Evolutionary conservation across 2,797 vertebrate species (phyloP), one percentile per base, ranked within the genome.

Genomic region (Clarias fuscus): DNA sequence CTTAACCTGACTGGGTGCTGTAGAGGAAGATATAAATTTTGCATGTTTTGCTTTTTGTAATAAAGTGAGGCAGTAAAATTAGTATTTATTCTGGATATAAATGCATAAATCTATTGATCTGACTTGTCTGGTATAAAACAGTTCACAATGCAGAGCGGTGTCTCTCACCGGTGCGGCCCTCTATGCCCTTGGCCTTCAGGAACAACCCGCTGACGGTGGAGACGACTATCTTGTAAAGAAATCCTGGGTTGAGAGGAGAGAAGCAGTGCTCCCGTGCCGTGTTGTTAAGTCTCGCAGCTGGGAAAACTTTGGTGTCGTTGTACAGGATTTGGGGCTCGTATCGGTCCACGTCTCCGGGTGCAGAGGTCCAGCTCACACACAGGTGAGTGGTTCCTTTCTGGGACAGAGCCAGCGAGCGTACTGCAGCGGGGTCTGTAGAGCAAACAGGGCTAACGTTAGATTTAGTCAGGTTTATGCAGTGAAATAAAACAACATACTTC

Each of bases 181-280:
- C 96, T 8, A 96, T 95, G 92, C 96, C 96, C 93, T 96, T 94
- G 7, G 97, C 92, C 18, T 94, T 94, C 85, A 98, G 97, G 71
- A 95, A 93, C 1, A 95, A 92, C 10, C 98, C 98, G 82, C 97
- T 99, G 93, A 98, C 95, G 0, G 98, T 97, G 61, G 97, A 96
- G 88, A 98, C 96, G 84, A 98, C 95, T 59, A 99, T 97, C 94
- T 98, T 99, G 89, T 99, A 99, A 0, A 96, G 96, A 2, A 97
- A 95, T 0, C 98, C 98, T 0, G 98, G 96, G 0, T 94, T 97
- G 86, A 99, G 95, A 10, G 95, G 95, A 68, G 95, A 95, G 90
- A 99, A 97, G 48, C 84, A 91, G 90, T 96, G 96, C 27, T 93
- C 93, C 0, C 90, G 91, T 15, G 91, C 88, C 0, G 94, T 94